phyloP scores from a whole-genome alignment of 2,113 vertebrate genomes.

The Lamprologus ornatipinnis region DNA sequence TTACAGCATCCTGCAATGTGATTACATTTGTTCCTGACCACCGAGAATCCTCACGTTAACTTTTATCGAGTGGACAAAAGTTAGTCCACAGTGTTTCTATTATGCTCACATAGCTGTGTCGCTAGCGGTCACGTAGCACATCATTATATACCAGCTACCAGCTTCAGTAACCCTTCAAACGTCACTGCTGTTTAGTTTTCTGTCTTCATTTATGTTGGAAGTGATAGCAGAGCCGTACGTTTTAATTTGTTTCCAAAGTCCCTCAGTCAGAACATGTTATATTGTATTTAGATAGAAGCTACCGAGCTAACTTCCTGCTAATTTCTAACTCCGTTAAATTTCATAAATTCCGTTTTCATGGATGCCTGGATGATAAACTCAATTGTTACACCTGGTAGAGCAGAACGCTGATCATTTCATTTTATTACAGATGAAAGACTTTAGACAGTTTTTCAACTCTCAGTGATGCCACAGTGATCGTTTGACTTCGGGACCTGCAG shows the following conservation, averaged over 20 bases:
- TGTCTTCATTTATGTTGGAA: not conserved
- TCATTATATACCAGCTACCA: not conserved
- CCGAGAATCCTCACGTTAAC: too few species aligned
- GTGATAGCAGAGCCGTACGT: fast-evolving
- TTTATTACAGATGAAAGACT: not conserved
- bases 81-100: fast-evolving
- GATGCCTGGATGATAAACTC: not conserved
- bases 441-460: not conserved
- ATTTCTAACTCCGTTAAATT: not conserved
- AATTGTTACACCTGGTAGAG: not conserved
- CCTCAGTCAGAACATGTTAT: not conserved
- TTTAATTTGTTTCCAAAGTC: not conserved
- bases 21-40: too few species aligned
- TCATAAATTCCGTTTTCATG: not conserved
- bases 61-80: not conserved
- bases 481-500: not conserved
- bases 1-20: too few species aligned
- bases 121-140: not conserved
- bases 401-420: not conserved
- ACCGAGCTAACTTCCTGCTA: not conserved
- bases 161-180: not conserved
- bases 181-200: not conserved
- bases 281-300: not conserved
- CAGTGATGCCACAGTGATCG: not conserved
- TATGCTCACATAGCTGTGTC: fast-evolving